These are phyloP conservation scores for Misgurnus mizolepis DNA, from an alignment of 2,113 vertebrate genomes.

Conservation along the genomic window DNA sequence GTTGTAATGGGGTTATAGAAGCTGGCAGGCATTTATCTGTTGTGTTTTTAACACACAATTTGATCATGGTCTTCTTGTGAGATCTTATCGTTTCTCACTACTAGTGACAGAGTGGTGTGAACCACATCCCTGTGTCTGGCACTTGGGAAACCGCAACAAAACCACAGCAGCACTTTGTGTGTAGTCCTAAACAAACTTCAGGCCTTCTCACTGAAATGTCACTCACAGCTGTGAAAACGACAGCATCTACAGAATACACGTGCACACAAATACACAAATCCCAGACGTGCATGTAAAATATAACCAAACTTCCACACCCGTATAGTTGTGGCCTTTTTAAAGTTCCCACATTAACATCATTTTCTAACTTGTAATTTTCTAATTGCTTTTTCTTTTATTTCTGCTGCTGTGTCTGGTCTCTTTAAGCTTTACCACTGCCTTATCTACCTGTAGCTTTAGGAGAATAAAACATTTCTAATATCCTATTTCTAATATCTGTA, in stretches of 20 bases:
- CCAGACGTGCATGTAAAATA: neutral
- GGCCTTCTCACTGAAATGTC: neutral
- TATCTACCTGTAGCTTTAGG: too few relatives aligned
- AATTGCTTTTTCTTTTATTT: neutral
- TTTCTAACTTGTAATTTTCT: neutral
- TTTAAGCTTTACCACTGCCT: too few relatives aligned
- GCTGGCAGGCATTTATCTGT: neutral
- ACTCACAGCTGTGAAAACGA: neutral
- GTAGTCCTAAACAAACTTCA: neutral
- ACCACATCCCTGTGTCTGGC: neutral
- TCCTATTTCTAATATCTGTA: too few relatives aligned
- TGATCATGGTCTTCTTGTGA: neutral
- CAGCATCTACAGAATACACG: neutral
- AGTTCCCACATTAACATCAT: neutral
- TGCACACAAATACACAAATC: neutral
- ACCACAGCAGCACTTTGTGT: neutral
- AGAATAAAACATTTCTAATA: neutral
- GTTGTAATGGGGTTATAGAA: too few relatives aligned
- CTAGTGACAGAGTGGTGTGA: neutral
- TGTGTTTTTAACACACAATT: neutral
- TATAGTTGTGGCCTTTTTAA: neutral
- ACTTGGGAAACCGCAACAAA: neutral
- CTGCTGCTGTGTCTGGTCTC: too few relatives aligned
- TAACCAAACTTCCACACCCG: neutral
- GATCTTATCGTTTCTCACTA: conserved; percentile 1